phyloP scores from a whole-genome alignment of 2,113 vertebrate species.

The Meriones unguiculatus region DNA sequence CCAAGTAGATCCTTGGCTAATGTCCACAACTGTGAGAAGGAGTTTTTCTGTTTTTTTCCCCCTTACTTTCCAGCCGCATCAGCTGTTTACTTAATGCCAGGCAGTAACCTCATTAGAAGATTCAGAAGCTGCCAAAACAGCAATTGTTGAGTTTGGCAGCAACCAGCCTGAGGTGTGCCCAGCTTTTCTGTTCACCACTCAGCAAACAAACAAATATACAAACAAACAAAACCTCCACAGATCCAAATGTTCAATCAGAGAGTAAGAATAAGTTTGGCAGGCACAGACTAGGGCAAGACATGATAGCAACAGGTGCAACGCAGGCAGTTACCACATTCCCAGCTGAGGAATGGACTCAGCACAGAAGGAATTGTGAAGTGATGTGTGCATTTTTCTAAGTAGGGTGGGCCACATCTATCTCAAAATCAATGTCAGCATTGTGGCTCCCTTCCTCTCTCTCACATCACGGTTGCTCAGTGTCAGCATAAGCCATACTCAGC shows the following conservation, averaged over 20 bases:
- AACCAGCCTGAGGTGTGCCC: background rate
- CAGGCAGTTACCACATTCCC: background rate
- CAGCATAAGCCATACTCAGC: background rate
- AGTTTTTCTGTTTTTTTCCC: background rate
- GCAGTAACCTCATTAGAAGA: background rate
- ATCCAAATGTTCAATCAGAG: background rate
- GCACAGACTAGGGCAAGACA: background rate
- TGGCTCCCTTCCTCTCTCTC: background rate
- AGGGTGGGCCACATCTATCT: too few relatives aligned
- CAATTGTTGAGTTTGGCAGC: background rate
- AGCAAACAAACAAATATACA: background rate
- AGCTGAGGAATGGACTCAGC: background rate
- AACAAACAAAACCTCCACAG: background rate
- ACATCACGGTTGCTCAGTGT: background rate
- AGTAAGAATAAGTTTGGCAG: background rate
- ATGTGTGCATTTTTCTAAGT: background rate
- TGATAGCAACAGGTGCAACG: background rate
- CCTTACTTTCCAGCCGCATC: background rate
- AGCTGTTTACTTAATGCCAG: background rate
- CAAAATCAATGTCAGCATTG: background rate
- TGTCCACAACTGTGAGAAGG: background rate
- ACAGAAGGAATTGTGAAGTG: fast-evolving
- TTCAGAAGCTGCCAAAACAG: background rate
- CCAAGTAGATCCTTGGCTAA: background rate
- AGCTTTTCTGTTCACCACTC: background rate